Base-by-base conservation (phyloP, 2,888 invertebrate genomes). In the Pammene aurita region DNA sequence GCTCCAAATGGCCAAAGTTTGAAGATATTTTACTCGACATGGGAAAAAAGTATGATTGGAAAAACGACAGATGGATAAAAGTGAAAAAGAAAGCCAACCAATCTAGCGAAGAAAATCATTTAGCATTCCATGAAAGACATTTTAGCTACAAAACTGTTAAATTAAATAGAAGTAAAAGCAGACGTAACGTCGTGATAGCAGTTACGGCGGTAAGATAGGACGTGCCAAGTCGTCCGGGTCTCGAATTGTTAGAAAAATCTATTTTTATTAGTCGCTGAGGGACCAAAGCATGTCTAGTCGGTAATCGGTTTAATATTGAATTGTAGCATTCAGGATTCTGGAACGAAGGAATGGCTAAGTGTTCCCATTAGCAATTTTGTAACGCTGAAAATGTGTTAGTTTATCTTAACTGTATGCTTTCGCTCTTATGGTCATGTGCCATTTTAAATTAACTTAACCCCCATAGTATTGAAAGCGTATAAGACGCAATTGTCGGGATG, bases 51-150 rank as follows among this genome's bases (percentile, higher is more conserved):
- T 92, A 92, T 68, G 92, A 92, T 71, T 92, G 92, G 92, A 92
- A 91, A 78, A 92, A 90, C 72, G 92, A 92, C 65, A 80, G 90
- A 72, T 92, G 92, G 92, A 86, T 92, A 67, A 92, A 92, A 86
- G 83, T 90, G 0, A 90, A 86, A 77, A 78, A 80, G 56, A 90
- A 89, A 83, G 67, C 77, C 26, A 84, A 82, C 69, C 73, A 71
- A 67, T 68, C 70, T n/a, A 69, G 72, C 6, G 72, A 71, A 72
- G 79, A 81, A 67, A 81, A 75, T 71, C 81, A 77, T 73, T 72
- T 80, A 67, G 77, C 79, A 69, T 80, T 83, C 72, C 84, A 86
- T 67, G 85, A 86, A 62, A 90, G 86, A 78, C 92, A 92, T 73
- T 92, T 92, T 81, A 88, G 79, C 72, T 92, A 92, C 79, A 90